phyloP scores from a whole-genome alignment of 2,888 invertebrate species.

The Rhyacophila evoluta region DNA sequence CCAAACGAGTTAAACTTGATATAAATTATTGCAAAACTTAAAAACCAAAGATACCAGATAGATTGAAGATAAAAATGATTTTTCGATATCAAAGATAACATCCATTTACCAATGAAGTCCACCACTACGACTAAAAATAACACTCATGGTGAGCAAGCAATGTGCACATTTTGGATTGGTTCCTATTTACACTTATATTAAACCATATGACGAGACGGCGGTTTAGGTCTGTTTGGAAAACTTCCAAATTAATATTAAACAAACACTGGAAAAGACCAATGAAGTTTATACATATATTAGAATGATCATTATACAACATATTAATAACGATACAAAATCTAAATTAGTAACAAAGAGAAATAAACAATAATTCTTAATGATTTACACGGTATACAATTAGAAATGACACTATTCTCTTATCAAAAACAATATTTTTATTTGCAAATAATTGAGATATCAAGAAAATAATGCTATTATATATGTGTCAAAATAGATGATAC shows the following conservation, averaged over 20 bases:
- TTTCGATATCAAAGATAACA: not conserved
- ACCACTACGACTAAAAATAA: not conserved
- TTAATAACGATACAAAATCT: not conserved
- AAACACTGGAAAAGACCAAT: conserved; percentile 8
- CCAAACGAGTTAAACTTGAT: not conserved
- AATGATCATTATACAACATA: too few relatives aligned
- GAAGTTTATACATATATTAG: too few relatives aligned
- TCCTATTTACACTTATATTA: conserved; percentile 15
- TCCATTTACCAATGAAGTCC: not conserved
- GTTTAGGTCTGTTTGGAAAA: not conserved
- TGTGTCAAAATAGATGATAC: too few relatives aligned
- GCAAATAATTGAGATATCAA: too few relatives aligned
- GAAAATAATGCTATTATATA: too few relatives aligned
- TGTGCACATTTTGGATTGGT: not conserved
- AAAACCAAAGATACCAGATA: not conserved
- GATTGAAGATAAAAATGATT: not conserved
- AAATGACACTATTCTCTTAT: too few relatives aligned
- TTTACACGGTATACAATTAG: too few relatives aligned
- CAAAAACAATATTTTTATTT: too few relatives aligned
- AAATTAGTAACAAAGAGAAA: not conserved
- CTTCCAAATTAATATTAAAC: not conserved
- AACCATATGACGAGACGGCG: conserved; percentile 1
- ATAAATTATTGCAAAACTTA: not conserved
- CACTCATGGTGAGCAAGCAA: not conserved
- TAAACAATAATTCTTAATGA: too few relatives aligned